These are phyloP conservation scores for Clitarchus hookeri DNA, from an alignment of 2,888 invertebrate species.

Conservation along the genomic window DNA sequence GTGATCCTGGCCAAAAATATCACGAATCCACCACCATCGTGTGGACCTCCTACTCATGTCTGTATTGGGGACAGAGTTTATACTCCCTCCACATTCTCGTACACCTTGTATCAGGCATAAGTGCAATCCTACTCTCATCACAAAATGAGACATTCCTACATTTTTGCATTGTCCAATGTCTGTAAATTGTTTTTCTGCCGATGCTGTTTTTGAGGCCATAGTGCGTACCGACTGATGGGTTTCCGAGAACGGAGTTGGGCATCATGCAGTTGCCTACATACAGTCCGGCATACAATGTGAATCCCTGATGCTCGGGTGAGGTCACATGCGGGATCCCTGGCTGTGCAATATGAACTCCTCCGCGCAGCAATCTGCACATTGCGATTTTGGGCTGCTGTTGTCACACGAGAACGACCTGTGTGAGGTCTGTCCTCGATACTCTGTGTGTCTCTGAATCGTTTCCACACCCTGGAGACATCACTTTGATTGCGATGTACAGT, in stretches of 20 bases:
- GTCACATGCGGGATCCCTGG: not conserved
- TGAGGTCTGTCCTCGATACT: conserved; percentile 10
- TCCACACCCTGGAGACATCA: not conserved
- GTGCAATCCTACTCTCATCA: conserved; percentile 11
- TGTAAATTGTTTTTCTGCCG: not conserved
- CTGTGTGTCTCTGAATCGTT: not conserved
- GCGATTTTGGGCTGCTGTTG: not conserved
- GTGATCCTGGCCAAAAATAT: not conserved
- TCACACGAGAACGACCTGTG: conserved; percentile 18
- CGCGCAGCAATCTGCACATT: not conserved
- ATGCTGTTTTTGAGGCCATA: not conserved
- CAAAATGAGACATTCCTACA: not conserved
- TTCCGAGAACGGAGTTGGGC: not conserved
- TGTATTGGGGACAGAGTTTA: not conserved
- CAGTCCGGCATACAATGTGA: not conserved
- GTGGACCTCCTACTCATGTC: not conserved
- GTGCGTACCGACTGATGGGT: not conserved
- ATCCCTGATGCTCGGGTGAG: not conserved
- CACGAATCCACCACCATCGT: not conserved
- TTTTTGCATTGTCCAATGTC: not conserved
- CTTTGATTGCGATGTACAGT: conserved; percentile 16
- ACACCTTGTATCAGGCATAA: not conserved
- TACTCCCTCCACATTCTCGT: not conserved
- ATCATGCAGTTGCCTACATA: not conserved
- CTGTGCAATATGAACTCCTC: not conserved